These are phyloP conservation scores for Hoplodrina blanda DNA, from an alignment of 2,888 invertebrate genomes.

Conservation along the genomic window DNA sequence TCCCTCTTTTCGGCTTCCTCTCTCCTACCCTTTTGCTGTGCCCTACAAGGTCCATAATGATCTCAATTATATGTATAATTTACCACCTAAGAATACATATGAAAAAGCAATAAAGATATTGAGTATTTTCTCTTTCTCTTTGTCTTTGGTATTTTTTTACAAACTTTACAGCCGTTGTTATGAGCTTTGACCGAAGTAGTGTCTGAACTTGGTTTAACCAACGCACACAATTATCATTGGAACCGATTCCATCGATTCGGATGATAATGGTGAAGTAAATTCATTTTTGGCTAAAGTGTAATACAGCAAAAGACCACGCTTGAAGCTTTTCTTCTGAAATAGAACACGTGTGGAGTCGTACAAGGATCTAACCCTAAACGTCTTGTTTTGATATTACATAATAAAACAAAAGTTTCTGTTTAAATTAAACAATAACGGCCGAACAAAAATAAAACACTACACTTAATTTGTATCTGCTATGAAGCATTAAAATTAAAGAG, in stretches of 20 bases:
- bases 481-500: slow-evolving; percentile 73
- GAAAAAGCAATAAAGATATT: too few relatives aligned
- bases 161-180: background rate
- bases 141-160: too few relatives aligned
- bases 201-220: too few relatives aligned
- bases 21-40: too few relatives aligned
- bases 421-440: slow-evolving; percentile 34
- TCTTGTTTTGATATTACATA: slow-evolving; percentile 7
- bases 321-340: background rate
- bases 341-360: background rate
- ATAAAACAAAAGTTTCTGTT: slow-evolving; percentile 30
- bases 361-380: background rate
- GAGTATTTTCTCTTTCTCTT: too few relatives aligned
- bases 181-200: background rate
- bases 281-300: background rate
- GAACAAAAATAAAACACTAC: slow-evolving; percentile 51
- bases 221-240: too few relatives aligned
- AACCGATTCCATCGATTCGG: too few relatives aligned
- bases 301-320: background rate
- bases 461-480: slow-evolving; percentile 64
- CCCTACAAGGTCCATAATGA: too few relatives aligned
- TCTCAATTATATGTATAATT: too few relatives aligned
- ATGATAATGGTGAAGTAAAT: too few relatives aligned
- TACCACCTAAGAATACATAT: too few relatives aligned
- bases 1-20: too few relatives aligned